Percentiles rank a stretch among this genome's conserved stretches.
These are phyloP conservation scores for Montipora sp. DNA, from an alignment of 64 coral and sea anemone species.

Conservation along the genomic window DNA sequence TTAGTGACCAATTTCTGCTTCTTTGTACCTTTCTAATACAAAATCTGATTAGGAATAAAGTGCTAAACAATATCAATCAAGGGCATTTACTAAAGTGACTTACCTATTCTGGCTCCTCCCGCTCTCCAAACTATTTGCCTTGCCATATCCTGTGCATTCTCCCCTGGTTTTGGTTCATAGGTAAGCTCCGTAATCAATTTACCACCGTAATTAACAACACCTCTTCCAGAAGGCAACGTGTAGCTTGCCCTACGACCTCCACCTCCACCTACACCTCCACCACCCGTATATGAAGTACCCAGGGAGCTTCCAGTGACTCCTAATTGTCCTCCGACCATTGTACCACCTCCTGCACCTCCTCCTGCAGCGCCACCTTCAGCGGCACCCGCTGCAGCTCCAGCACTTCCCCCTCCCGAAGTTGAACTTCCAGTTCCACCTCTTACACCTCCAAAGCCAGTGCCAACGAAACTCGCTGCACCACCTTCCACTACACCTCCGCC, in stretches of 20 bases:
- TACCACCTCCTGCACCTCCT: neutral
- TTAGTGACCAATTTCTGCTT: no score
- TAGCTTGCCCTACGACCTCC: no score
- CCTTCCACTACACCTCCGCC: neutral
- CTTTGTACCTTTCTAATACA: no score
- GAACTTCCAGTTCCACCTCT: neutral
- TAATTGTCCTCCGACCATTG: neutral
- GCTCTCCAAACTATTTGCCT: neutral
- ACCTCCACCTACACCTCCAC: neutral
- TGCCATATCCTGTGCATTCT: neutral
- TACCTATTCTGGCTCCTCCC: slow-evolving; percentile 1
- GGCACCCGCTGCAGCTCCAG: neutral
- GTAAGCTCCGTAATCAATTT: neutral
- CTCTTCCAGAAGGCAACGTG: no score
- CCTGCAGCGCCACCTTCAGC: neutral
- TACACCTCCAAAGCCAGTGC: no score
- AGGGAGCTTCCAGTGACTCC: no score
- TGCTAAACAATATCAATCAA: no score
- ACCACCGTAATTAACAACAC: no score
- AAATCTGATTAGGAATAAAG: no score
- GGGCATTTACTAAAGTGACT: neutral
- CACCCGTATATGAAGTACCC: no score
- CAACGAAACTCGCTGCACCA: neutral
- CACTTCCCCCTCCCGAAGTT: neutral
- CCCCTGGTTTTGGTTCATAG: slow-evolving; percentile 24